phyloP scores from a whole-genome alignment of 2,888 invertebrate genomes.

The Drymonia ruficornis region DNA sequence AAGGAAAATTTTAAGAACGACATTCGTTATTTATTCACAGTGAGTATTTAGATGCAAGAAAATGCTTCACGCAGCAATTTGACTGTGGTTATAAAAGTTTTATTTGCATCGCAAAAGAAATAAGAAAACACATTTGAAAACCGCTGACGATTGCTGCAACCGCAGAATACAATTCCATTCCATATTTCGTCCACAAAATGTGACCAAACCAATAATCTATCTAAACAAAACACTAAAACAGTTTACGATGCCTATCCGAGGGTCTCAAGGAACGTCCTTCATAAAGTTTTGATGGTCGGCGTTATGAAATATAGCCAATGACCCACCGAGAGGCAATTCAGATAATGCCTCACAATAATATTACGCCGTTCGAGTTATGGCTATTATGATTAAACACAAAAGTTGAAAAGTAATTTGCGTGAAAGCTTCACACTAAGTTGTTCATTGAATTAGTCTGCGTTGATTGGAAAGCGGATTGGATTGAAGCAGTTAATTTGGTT shows the following conservation, averaged over 20 bases:
- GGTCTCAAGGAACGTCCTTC: conserved; percentile 37
- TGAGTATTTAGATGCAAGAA: too few relatives aligned
- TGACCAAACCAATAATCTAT: conserved; percentile 33
- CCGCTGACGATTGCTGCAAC: neutral
- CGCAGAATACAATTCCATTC: neutral
- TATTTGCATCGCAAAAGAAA: too few relatives aligned
- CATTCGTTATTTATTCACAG: too few relatives aligned
- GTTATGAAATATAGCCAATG: conserved; percentile 52
- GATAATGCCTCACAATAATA: conserved; percentile 46
- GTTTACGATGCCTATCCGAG: conserved; percentile 61
- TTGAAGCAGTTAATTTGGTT: neutral
- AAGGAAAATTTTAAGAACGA: too few relatives aligned
- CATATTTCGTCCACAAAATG: neutral
- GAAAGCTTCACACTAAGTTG: conserved; percentile 26
- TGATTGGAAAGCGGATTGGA: conserved; percentile 3
- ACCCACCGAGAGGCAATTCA: conserved; percentile 37
- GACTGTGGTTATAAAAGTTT: too few relatives aligned
- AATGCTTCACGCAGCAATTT: too few relatives aligned
- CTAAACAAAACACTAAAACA: conserved; percentile 57
- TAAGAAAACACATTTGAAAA: too few relatives aligned
- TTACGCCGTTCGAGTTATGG: conserved; percentile 21
- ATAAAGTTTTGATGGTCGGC: conserved; percentile 66
- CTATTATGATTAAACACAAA: conserved; percentile 32
- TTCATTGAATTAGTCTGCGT: conserved; percentile 18
- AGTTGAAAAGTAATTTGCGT: conserved; percentile 39